Evolutionary conservation across 2,888 invertebrate species (phyloP).

Genomic region (Andrena fulva): DNA sequence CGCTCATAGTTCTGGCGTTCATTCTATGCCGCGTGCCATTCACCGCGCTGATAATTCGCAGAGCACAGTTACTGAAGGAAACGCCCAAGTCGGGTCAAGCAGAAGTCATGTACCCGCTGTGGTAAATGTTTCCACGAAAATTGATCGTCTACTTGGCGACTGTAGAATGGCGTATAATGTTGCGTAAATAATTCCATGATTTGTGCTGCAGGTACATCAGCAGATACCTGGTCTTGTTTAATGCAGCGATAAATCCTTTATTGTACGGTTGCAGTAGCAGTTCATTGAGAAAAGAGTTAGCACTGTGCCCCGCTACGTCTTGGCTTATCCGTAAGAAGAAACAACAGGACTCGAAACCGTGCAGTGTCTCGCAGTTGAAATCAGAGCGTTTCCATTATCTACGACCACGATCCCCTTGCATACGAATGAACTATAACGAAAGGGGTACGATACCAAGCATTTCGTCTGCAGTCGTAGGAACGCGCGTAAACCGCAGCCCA

Average conservation of each 20-base stretch:
- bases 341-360: conserved; percentile 31
- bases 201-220: conserved; percentile 87
- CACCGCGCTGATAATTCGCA: conserved; percentile 89
- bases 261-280: conserved; percentile 92
- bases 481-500: conserved; percentile 20
- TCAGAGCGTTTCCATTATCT: conserved; percentile 49
- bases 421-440: conserved; percentile 48
- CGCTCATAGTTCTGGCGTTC: conserved; percentile 89
- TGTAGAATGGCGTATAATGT: background rate
- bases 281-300: conserved; percentile 89
- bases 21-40: conserved; percentile 90
- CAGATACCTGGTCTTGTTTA: conserved; percentile 89
- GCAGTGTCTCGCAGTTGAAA: conserved; percentile 39
- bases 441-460: conserved; percentile 57
- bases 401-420: conserved; percentile 70
- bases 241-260: conserved; percentile 91
- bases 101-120: conserved; percentile 68
- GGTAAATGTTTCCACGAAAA: conserved; percentile 60
- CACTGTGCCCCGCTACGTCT: conserved; percentile 63
- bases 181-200: conserved; percentile 13
- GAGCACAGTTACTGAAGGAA: conserved; percentile 85
- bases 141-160: background rate
- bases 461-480: conserved; percentile 42
- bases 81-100: conserved; percentile 76
- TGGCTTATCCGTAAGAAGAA: conserved; percentile 68